Base-by-base conservation (phyloP, 1,140 invertebrate species). In the Notospermus geniculatus region DNA sequence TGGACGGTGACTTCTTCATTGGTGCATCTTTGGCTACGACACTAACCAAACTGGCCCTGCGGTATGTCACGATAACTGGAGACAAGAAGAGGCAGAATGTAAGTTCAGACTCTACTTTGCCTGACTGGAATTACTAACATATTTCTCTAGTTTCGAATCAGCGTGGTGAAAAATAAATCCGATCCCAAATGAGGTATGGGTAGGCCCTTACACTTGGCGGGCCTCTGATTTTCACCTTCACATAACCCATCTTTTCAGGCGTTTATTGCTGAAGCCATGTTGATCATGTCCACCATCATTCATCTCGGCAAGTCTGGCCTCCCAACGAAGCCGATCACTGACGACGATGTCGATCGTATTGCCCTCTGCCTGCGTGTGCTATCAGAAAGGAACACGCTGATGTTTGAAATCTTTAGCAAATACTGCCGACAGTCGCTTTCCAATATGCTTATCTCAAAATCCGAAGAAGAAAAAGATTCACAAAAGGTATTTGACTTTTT, bases 1-100 rank as follows among this genome's bases (percentile, higher is more conserved):
- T 95, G 82, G 89, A 93, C 67, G 95, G 95, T 1, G 95, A 99
- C 72, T 97, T 96, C 82, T 99, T 98, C 78, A 90, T 98, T 64
- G 95, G 91, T 13, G 92, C 94, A 23, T 88, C 93, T 17, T 81
- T 98, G 11, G 91, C 92, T 11, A 92, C 94, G 0, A 92, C 91
- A 17, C 84, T 99, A 29, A 88, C 92, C 9, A 99, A 99, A 83
- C 82, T 99, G 63, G 90, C 92, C 0, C 81, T 93, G 0, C 84
- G 89, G 70, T 97, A 87, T 78, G 86, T 86, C n/a, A 50, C 52
- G 1, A 67, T 75, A 13, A 76, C 71, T 19, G 45, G 66, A n/a
- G 73, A 76, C 54, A 57, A 46, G 41, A 76, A 74, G 55, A 72
- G 64, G 41, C 74, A 80, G 54, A 81, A 81, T 72, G 79, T 80